phyloP scores from a whole-genome alignment of 2,797 vertebrate genomes.

The Hydrophis major region DNA sequence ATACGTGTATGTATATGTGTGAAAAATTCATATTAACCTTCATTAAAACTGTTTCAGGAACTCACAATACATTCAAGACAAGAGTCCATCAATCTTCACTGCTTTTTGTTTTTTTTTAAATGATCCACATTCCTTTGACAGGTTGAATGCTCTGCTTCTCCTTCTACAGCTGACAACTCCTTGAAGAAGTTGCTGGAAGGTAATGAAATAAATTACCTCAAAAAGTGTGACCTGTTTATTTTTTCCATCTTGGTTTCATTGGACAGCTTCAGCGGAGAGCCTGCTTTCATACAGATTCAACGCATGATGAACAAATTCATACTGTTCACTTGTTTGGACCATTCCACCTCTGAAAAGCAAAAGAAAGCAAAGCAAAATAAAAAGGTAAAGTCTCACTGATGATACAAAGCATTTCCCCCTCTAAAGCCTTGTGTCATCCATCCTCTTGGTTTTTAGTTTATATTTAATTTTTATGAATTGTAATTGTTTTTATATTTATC shows the following conservation, averaged over 20 bases:
- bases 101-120: conserved; percentile 23
- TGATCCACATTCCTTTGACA: conserved; percentile 44
- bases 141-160: conserved; percentile 51
- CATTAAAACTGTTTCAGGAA: conserved; percentile 61
- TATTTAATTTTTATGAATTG: background rate
- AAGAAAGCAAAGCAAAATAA: background rate
- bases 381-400: background rate
- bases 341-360: conserved; percentile 86
- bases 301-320: conserved; percentile 96
- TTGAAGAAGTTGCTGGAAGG: conserved; percentile 69
- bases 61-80: conserved; percentile 73
- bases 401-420: background rate
- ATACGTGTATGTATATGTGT: conserved; percentile 15
- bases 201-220: conserved; percentile 65
- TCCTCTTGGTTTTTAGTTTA: background rate
- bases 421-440: background rate
- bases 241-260: conserved; percentile 70
- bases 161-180: conserved; percentile 60
- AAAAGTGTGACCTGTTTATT: conserved; percentile 45
- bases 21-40: conserved; percentile 59
- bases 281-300: conserved; percentile 86
- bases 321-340: conserved; percentile 97
- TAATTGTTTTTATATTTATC: background rate
- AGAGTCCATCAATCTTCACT: conserved; percentile 55
- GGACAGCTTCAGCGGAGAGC: conserved; percentile 80